A percentile compares a stretch with the other conserved stretches of the same genome.
phyloP scores from a whole-genome alignment of 2,113 vertebrate species.

The Mobula hypostoma region DNA sequence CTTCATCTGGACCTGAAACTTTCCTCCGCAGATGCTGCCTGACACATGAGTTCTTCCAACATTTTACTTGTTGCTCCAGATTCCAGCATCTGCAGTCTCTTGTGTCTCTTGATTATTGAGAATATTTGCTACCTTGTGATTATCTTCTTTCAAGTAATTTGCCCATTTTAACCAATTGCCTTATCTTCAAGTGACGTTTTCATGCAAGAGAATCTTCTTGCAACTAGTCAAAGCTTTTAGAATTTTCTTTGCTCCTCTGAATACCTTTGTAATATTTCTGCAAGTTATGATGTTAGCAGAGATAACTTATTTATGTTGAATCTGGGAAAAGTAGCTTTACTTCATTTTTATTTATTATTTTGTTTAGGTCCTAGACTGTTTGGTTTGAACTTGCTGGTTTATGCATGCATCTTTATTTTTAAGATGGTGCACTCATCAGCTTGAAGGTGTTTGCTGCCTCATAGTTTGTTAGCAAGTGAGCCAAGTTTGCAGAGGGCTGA shows the following conservation, averaged over 20 bases:
- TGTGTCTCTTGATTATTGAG: background rate
- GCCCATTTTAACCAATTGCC: background rate
- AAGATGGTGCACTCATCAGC: background rate
- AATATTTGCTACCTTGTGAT: background rate
- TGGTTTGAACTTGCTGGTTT: background rate
- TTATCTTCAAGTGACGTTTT: background rate
- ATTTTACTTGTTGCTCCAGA: no score
- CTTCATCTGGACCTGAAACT: no score
- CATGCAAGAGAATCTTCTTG: background rate
- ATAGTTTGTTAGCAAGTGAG: background rate
- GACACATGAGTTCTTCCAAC: no score
- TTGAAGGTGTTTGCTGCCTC: background rate
- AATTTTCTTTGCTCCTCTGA: background rate
- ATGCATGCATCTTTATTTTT: background rate
- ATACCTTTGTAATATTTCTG: background rate
- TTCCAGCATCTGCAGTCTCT: no score
- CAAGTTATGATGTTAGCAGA: background rate
- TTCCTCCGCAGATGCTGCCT: no score
- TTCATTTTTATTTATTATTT: constrained; percentile 4
- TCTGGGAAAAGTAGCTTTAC: no score
- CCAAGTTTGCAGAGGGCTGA: background rate
- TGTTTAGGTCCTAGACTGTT: background rate
- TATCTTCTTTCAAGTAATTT: background rate
- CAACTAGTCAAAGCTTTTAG: background rate
- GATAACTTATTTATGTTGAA: no score